Conservation (phyloP, 2,113 vertebrate species). For the Callocephalon fimbriatum region DNA sequence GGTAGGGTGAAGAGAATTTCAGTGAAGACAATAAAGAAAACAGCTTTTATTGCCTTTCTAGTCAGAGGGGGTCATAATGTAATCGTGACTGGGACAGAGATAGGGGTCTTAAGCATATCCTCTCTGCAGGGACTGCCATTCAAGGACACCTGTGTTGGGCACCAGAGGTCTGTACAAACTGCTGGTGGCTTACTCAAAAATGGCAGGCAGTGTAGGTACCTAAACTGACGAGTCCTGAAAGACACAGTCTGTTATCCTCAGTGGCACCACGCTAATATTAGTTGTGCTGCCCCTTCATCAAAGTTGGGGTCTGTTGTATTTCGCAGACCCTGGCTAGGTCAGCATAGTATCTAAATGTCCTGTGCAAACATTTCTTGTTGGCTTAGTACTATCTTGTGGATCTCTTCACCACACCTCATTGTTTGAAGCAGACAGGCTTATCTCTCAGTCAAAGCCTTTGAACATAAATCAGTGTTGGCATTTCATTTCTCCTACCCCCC, state of each 20-base stretch:
- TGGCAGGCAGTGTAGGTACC: neutral
- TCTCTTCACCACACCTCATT: neutral
- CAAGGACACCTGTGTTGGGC: neutral
- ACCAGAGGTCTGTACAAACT: neutral
- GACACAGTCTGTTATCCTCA: neutral
- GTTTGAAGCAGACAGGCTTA: constrained; percentile 26
- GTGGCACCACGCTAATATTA: neutral
- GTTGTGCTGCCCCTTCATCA: neutral
- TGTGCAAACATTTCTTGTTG: neutral
- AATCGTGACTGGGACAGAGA: accelerated
- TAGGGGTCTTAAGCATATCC: neutral
- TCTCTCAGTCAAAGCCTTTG: neutral
- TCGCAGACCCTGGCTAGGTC: accelerated
- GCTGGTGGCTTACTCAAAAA: neutral
- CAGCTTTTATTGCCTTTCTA: neutral
- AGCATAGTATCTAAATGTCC: neutral
- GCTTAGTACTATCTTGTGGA: neutral
- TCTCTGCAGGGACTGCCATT: neutral
- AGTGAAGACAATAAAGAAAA: neutral
- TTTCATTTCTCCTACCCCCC: constrained; percentile 23
- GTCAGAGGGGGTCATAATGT: neutral
- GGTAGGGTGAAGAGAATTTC: neutral
- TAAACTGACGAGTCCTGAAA: neutral
- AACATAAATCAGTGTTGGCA: constrained; percentile 42
- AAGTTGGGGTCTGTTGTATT: neutral